phyloP scores from a whole-genome alignment of 2,888 invertebrate genomes.

The Macrosoma leucophasiata region DNA sequence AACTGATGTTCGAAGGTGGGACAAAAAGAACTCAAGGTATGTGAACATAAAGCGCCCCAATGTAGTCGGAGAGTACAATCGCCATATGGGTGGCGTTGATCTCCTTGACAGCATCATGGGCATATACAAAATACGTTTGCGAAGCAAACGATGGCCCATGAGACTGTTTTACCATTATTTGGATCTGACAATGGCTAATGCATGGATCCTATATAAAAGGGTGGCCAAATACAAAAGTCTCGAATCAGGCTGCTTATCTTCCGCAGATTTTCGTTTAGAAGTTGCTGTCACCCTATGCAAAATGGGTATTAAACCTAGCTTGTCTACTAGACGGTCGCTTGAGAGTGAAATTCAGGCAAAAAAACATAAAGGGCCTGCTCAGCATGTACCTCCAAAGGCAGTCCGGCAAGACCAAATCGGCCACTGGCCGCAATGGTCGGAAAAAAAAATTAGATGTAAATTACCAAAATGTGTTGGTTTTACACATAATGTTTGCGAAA shows the following conservation, averaged over 20 bases:
- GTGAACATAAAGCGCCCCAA: no score
- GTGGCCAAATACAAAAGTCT: constrained; percentile 10
- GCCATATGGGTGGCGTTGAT: no score
- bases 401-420: constrained; percentile 27
- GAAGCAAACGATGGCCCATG: constrained; percentile 34
- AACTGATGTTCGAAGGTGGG: constrained; percentile 12
- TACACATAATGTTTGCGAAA: constrained; percentile 15
- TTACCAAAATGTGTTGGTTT: constrained; percentile 21
- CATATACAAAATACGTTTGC: no score
- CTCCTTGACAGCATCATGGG: no score
- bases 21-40: constrained; percentile 21
- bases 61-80: no score
- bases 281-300: constrained; percentile 19
- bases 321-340: constrained; percentile 9
- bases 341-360: constrained; percentile 24
- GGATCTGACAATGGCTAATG: constrained; percentile 16
- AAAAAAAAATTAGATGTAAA: constrained; percentile 24
- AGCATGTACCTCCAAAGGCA: constrained; percentile 25
- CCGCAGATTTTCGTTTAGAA: constrained; percentile 20
- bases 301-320: constrained; percentile 17
- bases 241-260: constrained; percentile 2
- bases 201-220: constrained; percentile 28
- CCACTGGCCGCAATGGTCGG: constrained; percentile 27
- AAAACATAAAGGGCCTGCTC: constrained; percentile 26
- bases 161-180: constrained; percentile 32